A percentile compares a stretch with the other conserved stretches of the same genome.
Evolutionary conservation across 2,113 vertebrate genomes (phyloP).

Genomic region (Vulpes vulpes): DNA sequence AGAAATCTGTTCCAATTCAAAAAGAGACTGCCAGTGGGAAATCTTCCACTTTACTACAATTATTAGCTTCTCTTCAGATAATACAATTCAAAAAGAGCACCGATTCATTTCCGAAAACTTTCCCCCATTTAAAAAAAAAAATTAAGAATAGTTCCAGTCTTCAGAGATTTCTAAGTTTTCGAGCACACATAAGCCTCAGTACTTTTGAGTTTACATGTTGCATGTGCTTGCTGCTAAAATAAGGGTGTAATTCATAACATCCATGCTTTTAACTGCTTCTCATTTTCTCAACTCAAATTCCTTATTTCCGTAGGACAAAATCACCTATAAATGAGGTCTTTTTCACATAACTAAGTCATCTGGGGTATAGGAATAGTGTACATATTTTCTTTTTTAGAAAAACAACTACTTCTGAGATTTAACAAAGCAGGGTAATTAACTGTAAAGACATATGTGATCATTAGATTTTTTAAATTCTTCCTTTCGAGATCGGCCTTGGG

Average conservation of each 20-base stretch:
- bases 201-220: conserved; percentile 72
- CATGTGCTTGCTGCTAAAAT: conserved; percentile 64
- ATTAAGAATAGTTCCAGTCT: not conserved
- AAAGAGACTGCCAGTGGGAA: conserved; percentile 21
- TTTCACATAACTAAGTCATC: not conserved
- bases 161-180: conserved; percentile 64
- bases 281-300: conserved; percentile 55
- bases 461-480: conserved; percentile 60
- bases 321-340: not conserved
- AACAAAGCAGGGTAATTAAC: conserved; percentile 54
- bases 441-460: conserved; percentile 33
- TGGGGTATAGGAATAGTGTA: not conserved
- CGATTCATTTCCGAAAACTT: conserved; percentile 52
- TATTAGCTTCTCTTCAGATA: conserved; percentile 53
- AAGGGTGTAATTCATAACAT: conserved; percentile 53
- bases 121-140: conserved; percentile 21
- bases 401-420: conserved; percentile 24
- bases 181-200: not conserved
- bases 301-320: conserved; percentile 37
- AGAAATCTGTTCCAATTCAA: conserved; percentile 71
- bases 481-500: conserved; percentile 43
- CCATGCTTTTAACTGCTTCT: conserved; percentile 18
- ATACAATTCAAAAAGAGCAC: conserved; percentile 60
- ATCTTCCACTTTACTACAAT: not conserved
- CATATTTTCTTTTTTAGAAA: not conserved